These are phyloP conservation scores for Ifrita kowaldi DNA, from an alignment of 2,113 vertebrate genomes.

Conservation along the genomic window DNA sequence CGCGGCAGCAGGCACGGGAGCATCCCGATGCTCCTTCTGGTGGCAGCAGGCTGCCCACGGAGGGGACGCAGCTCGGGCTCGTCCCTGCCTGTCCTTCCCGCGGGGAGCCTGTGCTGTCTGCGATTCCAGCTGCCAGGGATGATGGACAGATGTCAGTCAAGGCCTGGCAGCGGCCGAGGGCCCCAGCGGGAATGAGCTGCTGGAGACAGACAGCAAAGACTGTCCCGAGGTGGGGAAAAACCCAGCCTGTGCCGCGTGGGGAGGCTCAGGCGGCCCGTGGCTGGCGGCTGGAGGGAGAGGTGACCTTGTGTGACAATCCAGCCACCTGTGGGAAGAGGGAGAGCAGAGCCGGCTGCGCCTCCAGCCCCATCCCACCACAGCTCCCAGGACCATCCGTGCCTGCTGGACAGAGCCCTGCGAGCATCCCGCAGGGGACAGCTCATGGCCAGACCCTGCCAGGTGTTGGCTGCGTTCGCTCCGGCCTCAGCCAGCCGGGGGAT, in stretches of 20 bases:
- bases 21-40: not conserved
- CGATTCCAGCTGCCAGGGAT: accelerated
- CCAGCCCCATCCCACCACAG: not conserved
- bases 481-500: accelerated
- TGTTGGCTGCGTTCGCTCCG: accelerated
- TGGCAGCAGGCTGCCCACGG: accelerated
- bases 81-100: not conserved
- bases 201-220: not conserved
- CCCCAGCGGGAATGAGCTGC: accelerated
- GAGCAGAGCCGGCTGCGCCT: not conserved
- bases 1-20: not conserved
- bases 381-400: not conserved
- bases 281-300: not conserved
- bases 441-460: accelerated
- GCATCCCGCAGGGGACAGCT: not conserved
- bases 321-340: not conserved
- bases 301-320: not conserved
- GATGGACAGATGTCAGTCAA: not conserved
- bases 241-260: not conserved
- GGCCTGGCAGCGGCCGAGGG: not conserved
- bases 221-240: not conserved
- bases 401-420: accelerated
- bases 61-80: not conserved
- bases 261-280: not conserved
- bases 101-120: not conserved